These are phyloP conservation scores for Sphyrna mokarran DNA, from an alignment of 2,113 vertebrate genomes.

Conservation along the genomic window DNA sequence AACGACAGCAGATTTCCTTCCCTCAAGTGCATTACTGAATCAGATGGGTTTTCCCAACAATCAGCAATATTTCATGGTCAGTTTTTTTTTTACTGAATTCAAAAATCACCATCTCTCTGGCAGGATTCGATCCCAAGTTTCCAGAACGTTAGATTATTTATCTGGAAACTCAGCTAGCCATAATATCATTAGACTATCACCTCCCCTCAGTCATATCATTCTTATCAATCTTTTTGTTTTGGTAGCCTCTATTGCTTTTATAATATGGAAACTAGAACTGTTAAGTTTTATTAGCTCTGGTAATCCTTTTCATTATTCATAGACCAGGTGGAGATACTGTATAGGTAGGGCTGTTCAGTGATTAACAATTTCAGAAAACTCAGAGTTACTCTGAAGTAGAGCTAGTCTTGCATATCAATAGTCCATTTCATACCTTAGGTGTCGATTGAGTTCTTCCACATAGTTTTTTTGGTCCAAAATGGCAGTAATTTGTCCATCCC, in stretches of 20 bases:
- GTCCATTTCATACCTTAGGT: constrained; percentile 70
- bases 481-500: constrained; percentile 94
- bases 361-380: background rate
- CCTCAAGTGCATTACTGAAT: too few relatives aligned
- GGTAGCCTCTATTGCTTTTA: background rate
- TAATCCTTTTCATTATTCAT: background rate
- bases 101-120: too few relatives aligned
- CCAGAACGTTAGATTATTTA: too few relatives aligned
- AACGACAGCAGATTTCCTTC: too few relatives aligned
- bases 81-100: too few relatives aligned
- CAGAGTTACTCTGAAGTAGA: too few relatives aligned
- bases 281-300: background rate
- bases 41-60: too few relatives aligned
- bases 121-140: too few relatives aligned
- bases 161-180: too few relatives aligned
- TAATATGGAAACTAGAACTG: background rate
- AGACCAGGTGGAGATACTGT: background rate
- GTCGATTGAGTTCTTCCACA: constrained; percentile 95
- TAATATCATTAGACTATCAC: too few relatives aligned
- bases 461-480: constrained; percentile 99
- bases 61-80: too few relatives aligned
- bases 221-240: background rate
- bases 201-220: background rate
- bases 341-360: background rate
- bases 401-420: background rate